Base-by-base conservation (phyloP, 2,888 invertebrate genomes). In the Amblyjoppa fuscipennis region DNA sequence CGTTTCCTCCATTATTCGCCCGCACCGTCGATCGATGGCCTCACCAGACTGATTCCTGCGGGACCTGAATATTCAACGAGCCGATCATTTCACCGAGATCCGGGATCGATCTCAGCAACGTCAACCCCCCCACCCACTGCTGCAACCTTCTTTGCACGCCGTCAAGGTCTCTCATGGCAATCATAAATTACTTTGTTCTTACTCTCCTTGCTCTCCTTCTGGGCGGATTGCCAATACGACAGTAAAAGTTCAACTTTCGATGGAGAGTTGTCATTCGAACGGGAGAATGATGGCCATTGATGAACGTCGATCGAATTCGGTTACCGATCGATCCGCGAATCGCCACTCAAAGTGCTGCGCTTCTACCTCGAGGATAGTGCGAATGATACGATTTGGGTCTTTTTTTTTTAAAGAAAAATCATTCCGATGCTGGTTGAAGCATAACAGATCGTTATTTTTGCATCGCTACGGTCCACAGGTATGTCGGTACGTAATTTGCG, bases 1-100 rank as follows among this genome's bases (percentile, higher is more conserved):
- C 92, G 91, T 92, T 92, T 93, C 92, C 92, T 92, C 88, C 92
- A 90, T 90, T 93, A 90, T 93, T 89, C 89, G 86, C 87, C 34
- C 90, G 66, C 41, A 84, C 89, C 89, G 89, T 91, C 92, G 93
- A 93, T 93, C 93, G 92, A 91, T 92, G 90, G 89, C 86, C 61
- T 59, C 59, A 41, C 80, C 68, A 25, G 69, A 38, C 69, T 77
- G 77, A 84, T 84, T 84, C 75, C 68, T 64, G 34, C 20, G 61
- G 71, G 74, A 28, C 45, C 75, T 45, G 71, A 83, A 73, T 78
- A 82, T 75, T 76, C 66, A 71, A 80, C 80, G 41, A 74, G 25
- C 13, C 80, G 71, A 80, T 80, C 76, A 25, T 76, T 66, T 56
- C 75, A 20, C 70, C 51, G 38, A 66, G 66, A 71, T 75, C 53